Conservation (phyloP, 2,888 invertebrate genomes). For the Dolichomitus sp. region DNA sequence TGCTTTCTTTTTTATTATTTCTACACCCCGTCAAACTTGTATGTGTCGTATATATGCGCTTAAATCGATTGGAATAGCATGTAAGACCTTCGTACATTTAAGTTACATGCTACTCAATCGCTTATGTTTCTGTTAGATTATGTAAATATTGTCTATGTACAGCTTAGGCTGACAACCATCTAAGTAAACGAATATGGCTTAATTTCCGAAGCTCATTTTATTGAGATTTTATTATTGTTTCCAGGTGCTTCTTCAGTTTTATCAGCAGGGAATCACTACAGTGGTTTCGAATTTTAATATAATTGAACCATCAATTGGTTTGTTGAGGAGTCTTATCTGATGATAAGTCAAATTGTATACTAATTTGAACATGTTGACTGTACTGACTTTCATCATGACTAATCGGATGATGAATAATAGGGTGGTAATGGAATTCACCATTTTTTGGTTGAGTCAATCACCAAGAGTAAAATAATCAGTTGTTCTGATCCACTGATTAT, state of each 20-base stretch:
- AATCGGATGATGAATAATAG: too few species aligned
- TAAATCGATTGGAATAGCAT: constrained; percentile 28
- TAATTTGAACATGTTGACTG: too few species aligned
- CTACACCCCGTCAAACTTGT: constrained; percentile 23
- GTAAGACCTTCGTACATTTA: constrained; percentile 11
- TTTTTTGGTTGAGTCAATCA: too few species aligned
- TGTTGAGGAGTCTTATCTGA: too few species aligned
- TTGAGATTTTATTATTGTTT: neutral
- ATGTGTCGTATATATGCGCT: constrained; percentile 14
- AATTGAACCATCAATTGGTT: too few species aligned
- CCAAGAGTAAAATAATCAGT: too few species aligned
- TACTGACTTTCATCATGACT: too few species aligned
- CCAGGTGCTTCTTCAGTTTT: neutral
- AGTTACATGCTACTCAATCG: constrained; percentile 29
- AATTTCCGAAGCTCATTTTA: neutral
- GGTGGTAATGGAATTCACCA: too few species aligned
- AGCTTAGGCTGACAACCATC: neutral
- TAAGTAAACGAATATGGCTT: neutral
- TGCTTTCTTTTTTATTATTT: constrained; percentile 44
- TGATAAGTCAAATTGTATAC: too few species aligned
- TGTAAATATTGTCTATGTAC: neutral
- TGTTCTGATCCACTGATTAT: too few species aligned
- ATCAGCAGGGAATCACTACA: neutral
- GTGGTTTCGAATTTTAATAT: neutral
- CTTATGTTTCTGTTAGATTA: neutral